Evolutionary conservation across 2,113 vertebrate genomes (phyloP).

Genomic region (Gymnogyps californianus): DNA sequence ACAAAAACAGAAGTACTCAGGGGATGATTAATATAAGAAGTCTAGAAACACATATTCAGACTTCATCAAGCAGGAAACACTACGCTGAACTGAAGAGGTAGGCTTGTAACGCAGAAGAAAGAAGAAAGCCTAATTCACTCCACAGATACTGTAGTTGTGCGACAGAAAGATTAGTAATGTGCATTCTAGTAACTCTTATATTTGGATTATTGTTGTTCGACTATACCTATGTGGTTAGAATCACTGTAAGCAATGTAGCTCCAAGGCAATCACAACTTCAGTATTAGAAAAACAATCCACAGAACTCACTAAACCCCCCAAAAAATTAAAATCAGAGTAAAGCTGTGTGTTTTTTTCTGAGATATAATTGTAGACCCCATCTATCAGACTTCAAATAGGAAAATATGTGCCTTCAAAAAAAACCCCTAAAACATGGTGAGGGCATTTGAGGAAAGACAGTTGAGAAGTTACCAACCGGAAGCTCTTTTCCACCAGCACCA

Average conservation of each 20-base stretch:
- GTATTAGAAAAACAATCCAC: background rate
- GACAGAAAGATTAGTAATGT: background rate
- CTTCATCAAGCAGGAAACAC: background rate
- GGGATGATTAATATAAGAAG: background rate
- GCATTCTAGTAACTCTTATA: background rate
- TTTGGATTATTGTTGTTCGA: background rate
- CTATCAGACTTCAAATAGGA: background rate
- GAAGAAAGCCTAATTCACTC: background rate
- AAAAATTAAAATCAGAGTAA: background rate
- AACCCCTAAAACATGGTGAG: rapidly evolving
- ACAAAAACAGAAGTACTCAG: background rate
- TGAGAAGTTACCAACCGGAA: background rate
- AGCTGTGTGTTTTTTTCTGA: rapidly evolving
- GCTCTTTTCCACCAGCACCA: background rate
- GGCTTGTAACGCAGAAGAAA: background rate
- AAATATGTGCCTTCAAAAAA: background rate
- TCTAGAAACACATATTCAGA: background rate
- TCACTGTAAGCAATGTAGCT: background rate
- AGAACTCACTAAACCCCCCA: background rate
- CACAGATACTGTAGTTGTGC: background rate
- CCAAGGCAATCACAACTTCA: background rate
- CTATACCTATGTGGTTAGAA: background rate
- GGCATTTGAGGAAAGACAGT: background rate
- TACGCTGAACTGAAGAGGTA: background rate
- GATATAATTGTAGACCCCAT: background rate